Conservation (phyloP, 2,797 vertebrate genomes). For the Halcyon leucocephala region DNA sequence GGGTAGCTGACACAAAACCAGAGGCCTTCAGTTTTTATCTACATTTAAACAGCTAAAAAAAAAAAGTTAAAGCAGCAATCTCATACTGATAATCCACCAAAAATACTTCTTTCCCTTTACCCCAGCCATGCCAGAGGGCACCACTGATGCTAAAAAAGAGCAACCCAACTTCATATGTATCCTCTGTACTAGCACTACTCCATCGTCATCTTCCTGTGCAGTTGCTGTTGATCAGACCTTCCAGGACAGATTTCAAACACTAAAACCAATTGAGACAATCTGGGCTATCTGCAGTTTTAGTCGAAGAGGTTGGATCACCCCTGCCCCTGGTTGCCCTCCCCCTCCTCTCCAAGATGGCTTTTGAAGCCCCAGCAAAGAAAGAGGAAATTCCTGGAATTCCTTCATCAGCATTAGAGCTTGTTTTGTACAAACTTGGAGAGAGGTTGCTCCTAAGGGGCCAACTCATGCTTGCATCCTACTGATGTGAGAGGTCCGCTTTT, state of each 20-base stretch:
- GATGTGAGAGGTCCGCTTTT: neutral
- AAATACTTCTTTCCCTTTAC: neutral
- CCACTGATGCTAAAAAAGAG: neutral
- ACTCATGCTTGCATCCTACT: slow-evolving; percentile 17
- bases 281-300: neutral
- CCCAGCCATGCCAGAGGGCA: neutral
- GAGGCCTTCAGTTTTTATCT: neutral
- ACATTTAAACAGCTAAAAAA: neutral
- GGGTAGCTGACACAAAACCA: neutral
- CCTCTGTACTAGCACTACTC: neutral
- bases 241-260: slow-evolving; percentile 6
- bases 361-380: slow-evolving; percentile 36
- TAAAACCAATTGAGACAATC: neutral
- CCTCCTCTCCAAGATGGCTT: neutral
- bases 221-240: neutral
- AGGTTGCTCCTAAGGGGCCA: slow-evolving; percentile 36
- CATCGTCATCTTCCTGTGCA: neutral
- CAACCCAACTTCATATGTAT: neutral
- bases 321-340: slow-evolving; percentile 2
- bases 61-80: neutral
- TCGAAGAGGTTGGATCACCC: neutral
- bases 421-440: slow-evolving; percentile 58
- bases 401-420: slow-evolving; percentile 58
- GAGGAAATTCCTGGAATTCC: slow-evolving; percentile 75
- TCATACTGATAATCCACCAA: neutral